Evolutionary conservation across 2,113 vertebrate genomes (phyloP), one percentile per base, ranked within the genome.

Genomic region (Dinomys branickii): DNA sequence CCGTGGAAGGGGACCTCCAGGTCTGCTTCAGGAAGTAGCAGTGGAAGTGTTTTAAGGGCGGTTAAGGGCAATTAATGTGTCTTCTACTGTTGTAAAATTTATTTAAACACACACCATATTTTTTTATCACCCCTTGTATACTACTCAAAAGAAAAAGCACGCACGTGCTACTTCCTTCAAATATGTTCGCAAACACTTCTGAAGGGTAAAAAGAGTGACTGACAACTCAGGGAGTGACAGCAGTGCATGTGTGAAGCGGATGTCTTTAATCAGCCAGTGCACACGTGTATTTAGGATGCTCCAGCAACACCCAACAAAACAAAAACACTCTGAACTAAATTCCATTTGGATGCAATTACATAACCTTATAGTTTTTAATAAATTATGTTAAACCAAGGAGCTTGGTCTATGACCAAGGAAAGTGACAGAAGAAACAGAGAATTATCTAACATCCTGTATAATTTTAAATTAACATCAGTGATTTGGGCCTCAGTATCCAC

Each of bases 391-490:
- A 78, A 1, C 71, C 61, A 52, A 90, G 87, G 58, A 91, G 22
- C 4, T 93, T 93, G 44, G 22, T 63, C 77, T 56, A 73, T 67
- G 33, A 85, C 63, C 65, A 54, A 92, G 50, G 41, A 90, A 86
- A 4, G 75, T 82, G 50, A 88, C 16, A 85, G 24, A 88, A 86
- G 65, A 83, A 82, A 89, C n/a, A n/a, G 88, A 58, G 50, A 35
- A 63, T n/a, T 4, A 38, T 30, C 63, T 50, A 69, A 75, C 22
- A 90, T 14, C 41, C 67, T 14, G 69, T 73, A 24, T 24, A 78
- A n/a, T 63, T 97, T 78, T 91, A 98, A 91, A 94, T 88, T 97
- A 97, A 73, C 58, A 89, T 91, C 75, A 30, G n/a, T 89, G 82
- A 98, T 94, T 94, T 93, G 61, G 75, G 2, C 86, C 81, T 97